Conservation (phyloP, 2,888 invertebrate species). For the Stenurella melanura region DNA sequence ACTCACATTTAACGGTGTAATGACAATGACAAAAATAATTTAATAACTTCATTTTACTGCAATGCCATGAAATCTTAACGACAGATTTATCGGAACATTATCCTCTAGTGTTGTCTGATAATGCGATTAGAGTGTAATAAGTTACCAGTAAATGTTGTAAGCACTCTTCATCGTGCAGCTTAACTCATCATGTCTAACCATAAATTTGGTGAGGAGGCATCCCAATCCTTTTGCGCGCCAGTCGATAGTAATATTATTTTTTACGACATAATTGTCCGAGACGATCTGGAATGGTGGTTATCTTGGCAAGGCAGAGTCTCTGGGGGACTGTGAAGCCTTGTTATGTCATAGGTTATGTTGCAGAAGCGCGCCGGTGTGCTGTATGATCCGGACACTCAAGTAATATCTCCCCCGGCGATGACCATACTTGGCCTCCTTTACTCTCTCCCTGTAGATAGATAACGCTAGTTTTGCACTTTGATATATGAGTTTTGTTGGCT, state of each 20-base stretch:
- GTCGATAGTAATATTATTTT: constrained; percentile 63
- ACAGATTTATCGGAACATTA: constrained; percentile 35
- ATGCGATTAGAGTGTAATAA: constrained; percentile 38
- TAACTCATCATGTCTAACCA: constrained; percentile 48
- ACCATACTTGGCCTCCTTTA: constrained; percentile 5
- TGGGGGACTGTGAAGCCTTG: constrained; percentile 59
- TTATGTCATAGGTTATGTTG: constrained; percentile 63
- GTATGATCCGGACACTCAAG: constrained; percentile 64
- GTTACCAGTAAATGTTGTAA: constrained; percentile 12
- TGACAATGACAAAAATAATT: not conserved
- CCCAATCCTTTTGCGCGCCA: constrained; percentile 40
- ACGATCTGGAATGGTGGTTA: constrained; percentile 56
- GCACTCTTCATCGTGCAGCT: constrained; percentile 36
- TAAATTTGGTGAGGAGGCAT: constrained; percentile 47
- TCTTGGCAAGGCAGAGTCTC: constrained; percentile 47
- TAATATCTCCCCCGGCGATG: constrained; percentile 63
- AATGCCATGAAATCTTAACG: constrained; percentile 39
- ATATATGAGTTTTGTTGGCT: constrained; percentile 27
- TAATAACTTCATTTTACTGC: constrained; percentile 23
- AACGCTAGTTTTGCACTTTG: constrained; percentile 33
- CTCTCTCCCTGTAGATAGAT: constrained; percentile 22
- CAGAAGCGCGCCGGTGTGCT: constrained; percentile 53
- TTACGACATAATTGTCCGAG: constrained; percentile 67
- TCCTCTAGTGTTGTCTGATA: constrained; percentile 32
- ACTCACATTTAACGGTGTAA: too few species aligned